Conservation (phyloP, 2,888 invertebrate genomes). For the Silvanus unidentatus region DNA sequence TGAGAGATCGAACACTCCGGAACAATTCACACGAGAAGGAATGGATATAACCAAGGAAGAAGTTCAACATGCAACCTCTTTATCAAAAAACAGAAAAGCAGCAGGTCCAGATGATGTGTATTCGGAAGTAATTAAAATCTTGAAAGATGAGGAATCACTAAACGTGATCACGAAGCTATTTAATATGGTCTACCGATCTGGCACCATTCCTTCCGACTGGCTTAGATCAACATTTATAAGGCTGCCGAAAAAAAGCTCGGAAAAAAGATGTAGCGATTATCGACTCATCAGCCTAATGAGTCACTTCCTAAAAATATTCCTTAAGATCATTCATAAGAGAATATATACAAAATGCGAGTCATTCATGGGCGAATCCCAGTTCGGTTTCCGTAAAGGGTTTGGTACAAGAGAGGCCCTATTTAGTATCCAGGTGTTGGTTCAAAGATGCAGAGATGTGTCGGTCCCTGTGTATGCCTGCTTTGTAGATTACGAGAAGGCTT, state of each 20-base stretch:
- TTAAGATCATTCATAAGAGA: not conserved
- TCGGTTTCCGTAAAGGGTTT: not conserved
- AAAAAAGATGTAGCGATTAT: constrained; percentile 3
- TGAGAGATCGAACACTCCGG: constrained; percentile 8
- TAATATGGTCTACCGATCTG: constrained; percentile 9
- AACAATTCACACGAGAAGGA: constrained; percentile 8
- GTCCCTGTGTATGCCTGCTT: constrained; percentile 9
- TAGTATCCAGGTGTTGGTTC: not conserved
- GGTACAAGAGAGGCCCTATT: not conserved
- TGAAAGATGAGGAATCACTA: constrained; percentile 8
- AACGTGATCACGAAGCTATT: constrained; percentile 9
- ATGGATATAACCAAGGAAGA: constrained; percentile 9
- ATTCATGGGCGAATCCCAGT: not conserved
- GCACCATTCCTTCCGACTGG: constrained; percentile 10
- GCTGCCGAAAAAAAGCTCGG: constrained; percentile 10
- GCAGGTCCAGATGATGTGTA: constrained; percentile 10
- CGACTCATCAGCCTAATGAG: constrained; percentile 4
- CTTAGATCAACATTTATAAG: constrained; percentile 9
- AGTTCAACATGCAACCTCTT: constrained; percentile 3
- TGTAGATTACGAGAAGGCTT: constrained; percentile 3
- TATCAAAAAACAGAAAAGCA: constrained; percentile 11
- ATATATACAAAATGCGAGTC: not conserved
- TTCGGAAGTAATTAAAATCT: constrained; percentile 11
- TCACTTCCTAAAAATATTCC: constrained; percentile 6
- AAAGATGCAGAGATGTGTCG: constrained; percentile 1